Percentiles rank a stretch among this genome's conserved stretches.
These are phyloP conservation scores for Myanophis thanlyinensis DNA, from an alignment of 2,113 vertebrate species.

Conservation along the genomic window DNA sequence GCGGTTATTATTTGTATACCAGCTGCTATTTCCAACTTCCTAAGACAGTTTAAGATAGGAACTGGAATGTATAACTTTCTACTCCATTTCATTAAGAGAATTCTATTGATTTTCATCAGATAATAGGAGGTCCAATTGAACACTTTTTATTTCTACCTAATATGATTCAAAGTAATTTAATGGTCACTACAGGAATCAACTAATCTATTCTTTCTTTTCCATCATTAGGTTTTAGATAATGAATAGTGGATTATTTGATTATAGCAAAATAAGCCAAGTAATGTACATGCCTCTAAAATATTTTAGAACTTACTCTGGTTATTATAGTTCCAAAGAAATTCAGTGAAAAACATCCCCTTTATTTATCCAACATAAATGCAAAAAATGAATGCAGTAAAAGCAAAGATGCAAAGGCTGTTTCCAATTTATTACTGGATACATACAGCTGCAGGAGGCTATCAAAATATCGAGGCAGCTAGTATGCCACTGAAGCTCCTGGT, in stretches of 20 bases:
- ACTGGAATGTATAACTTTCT: background rate
- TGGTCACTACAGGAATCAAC: background rate
- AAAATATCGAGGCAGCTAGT: rapidly evolving
- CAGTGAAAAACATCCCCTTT: background rate
- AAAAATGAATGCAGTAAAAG: background rate
- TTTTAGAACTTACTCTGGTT: background rate
- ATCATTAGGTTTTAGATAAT: background rate
- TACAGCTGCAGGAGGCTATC: background rate
- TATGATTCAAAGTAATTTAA: background rate
- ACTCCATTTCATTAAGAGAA: background rate
- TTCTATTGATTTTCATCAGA: background rate
- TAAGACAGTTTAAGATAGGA: background rate
- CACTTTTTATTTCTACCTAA: background rate
- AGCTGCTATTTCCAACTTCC: background rate
- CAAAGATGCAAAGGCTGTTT: background rate
- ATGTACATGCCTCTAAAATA: background rate
- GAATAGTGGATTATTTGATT: background rate
- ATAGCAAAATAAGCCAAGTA: background rate
- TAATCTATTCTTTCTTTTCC: background rate
- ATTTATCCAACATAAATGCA: background rate
- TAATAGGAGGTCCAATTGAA: background rate
- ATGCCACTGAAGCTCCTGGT: background rate
- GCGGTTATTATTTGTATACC: background rate
- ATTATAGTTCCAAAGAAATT: background rate
- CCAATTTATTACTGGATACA: background rate